Evolutionary conservation across 2,888 invertebrate genomes (phyloP).

Genomic region (Nomada fabriciana): DNA sequence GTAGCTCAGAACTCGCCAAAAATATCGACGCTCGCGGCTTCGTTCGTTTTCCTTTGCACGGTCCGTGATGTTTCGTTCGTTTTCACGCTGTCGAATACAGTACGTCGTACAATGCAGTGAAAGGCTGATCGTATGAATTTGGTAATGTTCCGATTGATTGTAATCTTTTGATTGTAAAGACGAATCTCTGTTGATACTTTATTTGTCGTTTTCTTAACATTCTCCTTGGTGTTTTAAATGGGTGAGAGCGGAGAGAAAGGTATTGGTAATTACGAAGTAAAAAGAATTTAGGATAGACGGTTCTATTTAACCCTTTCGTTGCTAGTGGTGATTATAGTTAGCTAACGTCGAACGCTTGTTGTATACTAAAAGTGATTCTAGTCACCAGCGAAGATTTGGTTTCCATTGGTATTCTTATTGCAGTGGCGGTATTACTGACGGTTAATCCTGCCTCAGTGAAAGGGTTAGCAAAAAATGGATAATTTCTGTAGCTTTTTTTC

Average conservation of each 20-base stretch:
- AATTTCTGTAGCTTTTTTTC: no score
- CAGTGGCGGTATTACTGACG: no score
- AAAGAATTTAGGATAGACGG: no score
- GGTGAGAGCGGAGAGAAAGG: not conserved
- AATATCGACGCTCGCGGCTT: conserved; percentile 43
- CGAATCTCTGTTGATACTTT: not conserved
- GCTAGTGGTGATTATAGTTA: no score
- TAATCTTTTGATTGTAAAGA: not conserved
- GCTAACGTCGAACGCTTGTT: no score
- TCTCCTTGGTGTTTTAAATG: not conserved
- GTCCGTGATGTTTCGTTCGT: not conserved
- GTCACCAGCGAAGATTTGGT: no score
- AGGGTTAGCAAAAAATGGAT: no score
- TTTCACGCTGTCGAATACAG: not conserved
- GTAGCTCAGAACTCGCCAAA: conserved; percentile 61
- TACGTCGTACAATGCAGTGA: not conserved
- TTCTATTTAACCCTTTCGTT: no score
- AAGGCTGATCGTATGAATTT: not conserved
- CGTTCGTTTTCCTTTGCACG: not conserved
- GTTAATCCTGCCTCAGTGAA: no score
- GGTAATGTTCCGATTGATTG: not conserved
- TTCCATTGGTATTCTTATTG: no score
- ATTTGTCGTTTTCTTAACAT: not conserved
- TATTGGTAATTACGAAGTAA: not conserved
- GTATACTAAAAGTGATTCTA: no score